phyloP scores from a whole-genome alignment of 2,797 vertebrate species.

The Enteromius anoplus region DNA sequence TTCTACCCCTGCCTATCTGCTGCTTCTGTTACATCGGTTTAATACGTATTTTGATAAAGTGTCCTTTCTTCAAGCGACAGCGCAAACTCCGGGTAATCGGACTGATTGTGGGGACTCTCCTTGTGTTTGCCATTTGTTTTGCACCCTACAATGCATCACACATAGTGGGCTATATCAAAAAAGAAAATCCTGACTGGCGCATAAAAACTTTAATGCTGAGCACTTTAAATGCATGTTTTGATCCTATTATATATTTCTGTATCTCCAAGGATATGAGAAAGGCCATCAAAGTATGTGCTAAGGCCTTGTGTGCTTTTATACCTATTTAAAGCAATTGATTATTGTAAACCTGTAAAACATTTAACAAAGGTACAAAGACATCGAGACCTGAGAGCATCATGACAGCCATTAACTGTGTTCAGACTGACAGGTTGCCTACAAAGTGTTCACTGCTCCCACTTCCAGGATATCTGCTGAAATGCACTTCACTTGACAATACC shows the following conservation, averaged over 20 bases:
- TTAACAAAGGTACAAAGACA: no score
- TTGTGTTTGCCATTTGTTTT: constrained; percentile 82
- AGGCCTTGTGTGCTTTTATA: neutral
- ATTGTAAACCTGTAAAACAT: neutral
- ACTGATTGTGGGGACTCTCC: constrained; percentile 76
- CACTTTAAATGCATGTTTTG: constrained; percentile 84
- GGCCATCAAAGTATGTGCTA: neutral
- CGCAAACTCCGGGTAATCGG: constrained; percentile 77
- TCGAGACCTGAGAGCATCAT: no score
- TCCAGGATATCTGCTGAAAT: neutral
- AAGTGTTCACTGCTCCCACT: no score
- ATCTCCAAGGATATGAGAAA: constrained; percentile 70
- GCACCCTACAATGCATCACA: constrained; percentile 85
- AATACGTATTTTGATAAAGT: constrained; percentile 75
- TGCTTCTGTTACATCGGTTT: constrained; percentile 83
- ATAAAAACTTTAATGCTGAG: constrained; percentile 74
- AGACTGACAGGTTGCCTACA: no score
- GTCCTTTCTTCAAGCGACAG: constrained; percentile 70
- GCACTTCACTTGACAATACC: neutral
- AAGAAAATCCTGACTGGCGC: constrained; percentile 73
- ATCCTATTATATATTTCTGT: constrained; percentile 86
- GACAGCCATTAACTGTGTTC: neutral
- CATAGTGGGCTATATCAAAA: constrained; percentile 75
- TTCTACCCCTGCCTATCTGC: constrained; percentile 80
- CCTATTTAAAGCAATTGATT: constrained; percentile 8